Evolutionary conservation across 2,113 vertebrate species (phyloP).

Genomic region (Alces alces): DNA sequence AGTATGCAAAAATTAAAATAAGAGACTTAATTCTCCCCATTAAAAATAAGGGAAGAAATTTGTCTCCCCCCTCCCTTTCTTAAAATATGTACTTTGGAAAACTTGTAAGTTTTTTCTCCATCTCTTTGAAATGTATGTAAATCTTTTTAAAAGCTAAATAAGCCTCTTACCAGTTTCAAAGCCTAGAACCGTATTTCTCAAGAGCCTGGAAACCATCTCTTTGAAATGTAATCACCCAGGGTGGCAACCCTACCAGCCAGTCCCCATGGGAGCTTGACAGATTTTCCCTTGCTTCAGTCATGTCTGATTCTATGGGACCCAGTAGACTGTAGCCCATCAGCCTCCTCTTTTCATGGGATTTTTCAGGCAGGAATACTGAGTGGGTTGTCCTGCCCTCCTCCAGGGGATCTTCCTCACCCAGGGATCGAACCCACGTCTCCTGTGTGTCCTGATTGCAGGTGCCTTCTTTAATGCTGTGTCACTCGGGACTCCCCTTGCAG

Average conservation of each 20-base stretch:
- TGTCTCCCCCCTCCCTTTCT: accelerated
- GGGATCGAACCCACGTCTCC: neutral
- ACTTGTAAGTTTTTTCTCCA: neutral
- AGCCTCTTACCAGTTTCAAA: neutral
- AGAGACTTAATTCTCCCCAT: neutral
- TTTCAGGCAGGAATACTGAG: neutral
- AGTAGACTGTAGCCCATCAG: neutral
- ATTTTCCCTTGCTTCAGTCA: neutral
- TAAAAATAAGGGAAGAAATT: neutral
- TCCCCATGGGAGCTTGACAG: neutral
- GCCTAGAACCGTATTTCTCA: neutral
- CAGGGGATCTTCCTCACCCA: neutral
- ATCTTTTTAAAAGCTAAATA: neutral
- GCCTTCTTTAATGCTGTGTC: neutral
- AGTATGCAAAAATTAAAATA: neutral
- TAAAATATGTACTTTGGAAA: neutral
- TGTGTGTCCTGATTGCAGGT: neutral
- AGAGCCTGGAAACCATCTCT: neutral
- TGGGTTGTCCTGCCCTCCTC: neutral
- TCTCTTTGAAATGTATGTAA: neutral
- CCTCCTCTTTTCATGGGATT: neutral
- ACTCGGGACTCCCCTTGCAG: neutral
- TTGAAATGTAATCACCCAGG: neutral
- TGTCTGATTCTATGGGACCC: neutral
- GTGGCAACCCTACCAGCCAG: neutral